Conservation (phyloP, 2,113 vertebrate species). For the Patagioenas fasciata region DNA sequence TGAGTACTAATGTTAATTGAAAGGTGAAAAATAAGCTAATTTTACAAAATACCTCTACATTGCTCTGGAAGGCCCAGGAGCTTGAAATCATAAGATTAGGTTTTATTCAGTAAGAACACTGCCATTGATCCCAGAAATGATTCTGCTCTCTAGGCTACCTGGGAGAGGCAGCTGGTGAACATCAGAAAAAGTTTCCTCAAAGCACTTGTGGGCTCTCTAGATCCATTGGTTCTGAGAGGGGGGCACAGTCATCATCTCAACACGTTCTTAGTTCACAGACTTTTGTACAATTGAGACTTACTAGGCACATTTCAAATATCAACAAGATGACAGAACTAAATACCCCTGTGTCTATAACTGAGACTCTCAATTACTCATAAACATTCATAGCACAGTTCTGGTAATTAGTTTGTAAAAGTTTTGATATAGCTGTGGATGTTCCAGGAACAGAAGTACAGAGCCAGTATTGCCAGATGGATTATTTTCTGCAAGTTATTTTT, state of each 20-base stretch:
- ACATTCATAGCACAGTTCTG: background rate
- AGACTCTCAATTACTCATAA: background rate
- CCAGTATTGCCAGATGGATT: slow-evolving; percentile 36
- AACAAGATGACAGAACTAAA: background rate
- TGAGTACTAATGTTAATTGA: background rate
- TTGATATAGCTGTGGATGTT: background rate
- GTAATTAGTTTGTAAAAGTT: slow-evolving; percentile 1
- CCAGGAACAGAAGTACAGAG: background rate
- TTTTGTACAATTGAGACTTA: background rate
- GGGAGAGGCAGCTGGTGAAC: background rate
- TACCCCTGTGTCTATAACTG: background rate
- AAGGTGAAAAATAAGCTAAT: background rate
- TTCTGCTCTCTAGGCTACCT: background rate
- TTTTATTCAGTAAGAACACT: background rate
- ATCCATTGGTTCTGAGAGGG: background rate
- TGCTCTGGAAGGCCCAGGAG: background rate
- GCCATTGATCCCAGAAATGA: background rate
- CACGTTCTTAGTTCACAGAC: background rate
- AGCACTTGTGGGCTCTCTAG: background rate
- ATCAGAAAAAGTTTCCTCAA: background rate
- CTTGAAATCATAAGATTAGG: background rate
- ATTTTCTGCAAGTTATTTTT: slow-evolving; percentile 27
- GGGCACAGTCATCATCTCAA: background rate
- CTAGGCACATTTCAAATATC: background rate
- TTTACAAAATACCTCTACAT: background rate